These are phyloP conservation scores for Trichosurus vulpecula DNA, from an alignment of 2,797 vertebrate genomes.

Conservation along the genomic window DNA sequence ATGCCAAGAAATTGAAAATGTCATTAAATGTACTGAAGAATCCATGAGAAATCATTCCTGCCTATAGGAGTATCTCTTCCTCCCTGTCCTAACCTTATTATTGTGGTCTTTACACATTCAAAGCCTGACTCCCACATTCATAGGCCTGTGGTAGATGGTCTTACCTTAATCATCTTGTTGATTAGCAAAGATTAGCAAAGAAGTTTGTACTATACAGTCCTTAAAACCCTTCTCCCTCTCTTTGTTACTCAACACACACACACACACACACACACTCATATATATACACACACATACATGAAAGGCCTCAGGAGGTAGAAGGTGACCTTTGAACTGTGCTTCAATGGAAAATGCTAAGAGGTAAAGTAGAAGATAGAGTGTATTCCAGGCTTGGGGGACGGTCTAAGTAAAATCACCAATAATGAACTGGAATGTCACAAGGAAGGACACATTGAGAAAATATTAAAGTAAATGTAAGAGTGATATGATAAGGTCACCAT, in stretches of 20 bases:
- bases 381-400: background rate
- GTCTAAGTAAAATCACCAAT: background rate
- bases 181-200: background rate
- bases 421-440: background rate
- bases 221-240: background rate
- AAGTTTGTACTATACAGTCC: background rate
- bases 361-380: background rate
- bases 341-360: background rate
- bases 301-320: background rate
- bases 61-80: background rate
- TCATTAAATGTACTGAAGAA: background rate
- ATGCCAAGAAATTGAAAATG: constrained; percentile 19
- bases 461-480: background rate
- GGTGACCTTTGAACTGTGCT: background rate
- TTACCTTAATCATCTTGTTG: background rate
- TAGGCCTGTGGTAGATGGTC: background rate
- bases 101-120: background rate
- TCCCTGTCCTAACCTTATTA: background rate
- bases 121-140: background rate
- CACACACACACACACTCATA: background rate
- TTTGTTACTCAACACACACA: background rate
- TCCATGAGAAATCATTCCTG: background rate
- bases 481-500: background rate
- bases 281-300: background rate
- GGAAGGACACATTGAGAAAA: constrained; percentile 7